Conservation (phyloP, 2,797 vertebrate species). For the Poecilia velifera region DNA sequence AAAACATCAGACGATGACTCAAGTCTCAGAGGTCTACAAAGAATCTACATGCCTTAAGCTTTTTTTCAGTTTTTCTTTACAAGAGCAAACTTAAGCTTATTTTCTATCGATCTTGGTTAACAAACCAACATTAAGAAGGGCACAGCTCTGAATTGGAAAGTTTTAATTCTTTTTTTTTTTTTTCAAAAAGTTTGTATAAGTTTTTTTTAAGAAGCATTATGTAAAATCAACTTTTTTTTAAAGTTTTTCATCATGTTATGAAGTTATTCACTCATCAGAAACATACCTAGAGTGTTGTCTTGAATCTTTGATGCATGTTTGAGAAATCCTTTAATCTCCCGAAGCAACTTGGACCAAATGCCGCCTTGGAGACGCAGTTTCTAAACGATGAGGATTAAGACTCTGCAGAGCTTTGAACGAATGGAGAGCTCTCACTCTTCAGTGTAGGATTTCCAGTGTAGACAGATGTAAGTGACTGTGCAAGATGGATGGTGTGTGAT, state of each 20-base stretch:
- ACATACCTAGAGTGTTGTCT: too few relatives aligned
- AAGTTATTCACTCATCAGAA: too few relatives aligned
- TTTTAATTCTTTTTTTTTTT: neutral
- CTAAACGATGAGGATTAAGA: neutral
- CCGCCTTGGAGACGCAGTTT: too few relatives aligned
- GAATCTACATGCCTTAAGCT: neutral
- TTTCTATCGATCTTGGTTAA: neutral
- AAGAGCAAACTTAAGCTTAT: neutral
- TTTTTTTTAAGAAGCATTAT: neutral
- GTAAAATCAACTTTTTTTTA: too few relatives aligned
- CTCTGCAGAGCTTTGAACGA: neutral
- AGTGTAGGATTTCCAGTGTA: too few relatives aligned
- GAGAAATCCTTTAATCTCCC: too few relatives aligned
- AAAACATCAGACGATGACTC: conserved; percentile 13
- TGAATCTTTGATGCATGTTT: too few relatives aligned
- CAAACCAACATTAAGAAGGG: neutral
- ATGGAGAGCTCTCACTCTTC: neutral
- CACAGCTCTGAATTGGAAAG: neutral
- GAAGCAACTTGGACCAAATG: too few relatives aligned
- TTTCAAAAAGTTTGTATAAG: neutral
- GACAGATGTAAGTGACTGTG: neutral
- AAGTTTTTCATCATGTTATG: too few relatives aligned
- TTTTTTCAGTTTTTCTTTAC: neutral
- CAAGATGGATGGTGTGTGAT: neutral
- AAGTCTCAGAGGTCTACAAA: neutral